These are phyloP conservation scores for Drosophila miranda DNA, from an alignment of 1,140 invertebrate genomes.

Conservation along the genomic window DNA sequence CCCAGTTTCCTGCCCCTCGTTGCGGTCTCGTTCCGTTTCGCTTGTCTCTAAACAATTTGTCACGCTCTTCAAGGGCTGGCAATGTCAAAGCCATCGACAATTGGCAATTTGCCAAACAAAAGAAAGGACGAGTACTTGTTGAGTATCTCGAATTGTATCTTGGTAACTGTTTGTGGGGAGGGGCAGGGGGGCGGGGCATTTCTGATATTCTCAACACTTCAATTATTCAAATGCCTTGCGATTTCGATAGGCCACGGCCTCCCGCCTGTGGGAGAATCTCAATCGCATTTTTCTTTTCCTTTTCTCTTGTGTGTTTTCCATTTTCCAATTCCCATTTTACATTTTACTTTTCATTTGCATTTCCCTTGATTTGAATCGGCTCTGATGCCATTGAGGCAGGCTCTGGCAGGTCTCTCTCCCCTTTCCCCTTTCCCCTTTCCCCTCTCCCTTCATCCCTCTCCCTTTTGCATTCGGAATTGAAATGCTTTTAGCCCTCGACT, in stretches of 20 bases:
- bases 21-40: conserved; percentile 11
- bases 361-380: conserved; percentile 32
- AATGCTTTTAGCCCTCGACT: conserved; percentile 45
- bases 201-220: conserved; percentile 33
- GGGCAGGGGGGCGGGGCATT: background rate
- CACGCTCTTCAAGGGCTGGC: conserved; percentile 37
- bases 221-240: conserved; percentile 52
- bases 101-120: conserved; percentile 38
- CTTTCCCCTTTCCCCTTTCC: background rate
- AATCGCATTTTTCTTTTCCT: conserved; percentile 21
- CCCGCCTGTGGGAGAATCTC: conserved; percentile 1
- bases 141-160: conserved; percentile 44
- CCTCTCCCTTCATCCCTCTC: background rate
- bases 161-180: conserved; percentile 11
- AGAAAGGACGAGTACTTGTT: conserved; percentile 52
- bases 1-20: conserved; percentile 11
- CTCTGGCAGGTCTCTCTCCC: conserved; percentile 11
- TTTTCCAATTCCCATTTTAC: conserved; percentile 12
- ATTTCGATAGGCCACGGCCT: conserved; percentile 26
- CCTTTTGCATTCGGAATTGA: background rate
- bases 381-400: conserved; percentile 40
- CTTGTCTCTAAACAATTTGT: conserved; percentile 51
- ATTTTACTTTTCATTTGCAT: conserved; percentile 52
- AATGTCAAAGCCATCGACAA: conserved; percentile 55
- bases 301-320: conserved; percentile 4